These are phyloP conservation scores for Pachycephala philippinensis DNA, from an alignment of 2,113 vertebrate species.

Conservation along the genomic window DNA sequence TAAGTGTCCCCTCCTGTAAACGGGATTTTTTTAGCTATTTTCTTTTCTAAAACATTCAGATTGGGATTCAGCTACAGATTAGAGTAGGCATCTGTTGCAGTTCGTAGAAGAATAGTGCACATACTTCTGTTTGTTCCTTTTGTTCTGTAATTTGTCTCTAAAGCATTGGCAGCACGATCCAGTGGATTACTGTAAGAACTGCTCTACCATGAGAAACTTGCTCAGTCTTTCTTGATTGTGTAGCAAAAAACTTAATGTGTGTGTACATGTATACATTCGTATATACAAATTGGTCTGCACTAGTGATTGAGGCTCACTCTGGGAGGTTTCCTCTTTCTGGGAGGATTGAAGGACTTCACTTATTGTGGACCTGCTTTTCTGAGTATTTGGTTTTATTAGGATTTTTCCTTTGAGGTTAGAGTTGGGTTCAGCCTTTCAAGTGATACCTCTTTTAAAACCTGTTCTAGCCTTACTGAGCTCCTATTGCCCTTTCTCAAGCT, in stretches of 20 bases:
- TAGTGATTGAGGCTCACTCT: neutral
- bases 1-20: neutral
- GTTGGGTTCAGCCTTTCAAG: neutral
- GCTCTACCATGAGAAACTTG: neutral
- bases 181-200: neutral
- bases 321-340: neutral
- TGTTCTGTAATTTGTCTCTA: neutral
- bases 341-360: neutral
- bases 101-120: neutral
- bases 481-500: neutral
- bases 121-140: neutral
- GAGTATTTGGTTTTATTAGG: neutral
- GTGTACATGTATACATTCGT: fast-evolving
- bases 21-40: neutral
- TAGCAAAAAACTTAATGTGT: neutral
- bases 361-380: neutral
- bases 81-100: neutral
- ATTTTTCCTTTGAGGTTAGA: neutral
- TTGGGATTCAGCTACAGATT: neutral
- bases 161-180: neutral
- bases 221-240: neutral
- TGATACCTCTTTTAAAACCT: neutral
- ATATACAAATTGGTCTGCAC: fast-evolving
- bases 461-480: neutral
- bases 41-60: neutral